Evolutionary conservation across 2,888 invertebrate genomes (phyloP).

Genomic region (Lasioglossum pauxillum): DNA sequence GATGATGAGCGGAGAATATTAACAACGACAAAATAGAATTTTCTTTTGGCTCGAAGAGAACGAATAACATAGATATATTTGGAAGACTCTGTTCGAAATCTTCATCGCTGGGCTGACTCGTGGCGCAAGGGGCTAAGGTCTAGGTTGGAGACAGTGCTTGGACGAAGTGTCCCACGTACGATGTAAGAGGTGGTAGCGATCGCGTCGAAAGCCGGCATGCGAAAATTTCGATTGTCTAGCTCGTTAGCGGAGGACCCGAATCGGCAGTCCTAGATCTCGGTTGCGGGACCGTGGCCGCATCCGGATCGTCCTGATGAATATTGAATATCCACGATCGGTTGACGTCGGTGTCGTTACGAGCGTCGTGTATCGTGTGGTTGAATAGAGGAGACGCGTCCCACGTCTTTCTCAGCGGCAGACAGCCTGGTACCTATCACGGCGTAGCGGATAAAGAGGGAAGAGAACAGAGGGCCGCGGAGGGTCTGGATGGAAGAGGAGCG

Average conservation of each 20-base stretch:
- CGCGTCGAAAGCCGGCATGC: neutral
- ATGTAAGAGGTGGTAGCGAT: neutral
- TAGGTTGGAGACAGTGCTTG: too few species aligned
- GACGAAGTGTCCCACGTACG: neutral
- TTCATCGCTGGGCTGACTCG: too few species aligned
- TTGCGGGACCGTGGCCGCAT: neutral
- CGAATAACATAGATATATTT: too few species aligned
- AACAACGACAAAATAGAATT: too few species aligned
- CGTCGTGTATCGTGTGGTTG: conserved; percentile 13
- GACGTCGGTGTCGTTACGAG: conserved; percentile 35
- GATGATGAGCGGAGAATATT: too few species aligned
- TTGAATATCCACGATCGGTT: conserved; percentile 40
- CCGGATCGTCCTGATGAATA: conserved; percentile 30
- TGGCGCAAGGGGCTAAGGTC: too few species aligned
- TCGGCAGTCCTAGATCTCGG: conserved; percentile 2
- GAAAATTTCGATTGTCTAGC: neutral
- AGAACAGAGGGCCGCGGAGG: neutral
- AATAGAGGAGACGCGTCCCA: conserved; percentile 46
- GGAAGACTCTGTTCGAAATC: too few species aligned
- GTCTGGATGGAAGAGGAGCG: conserved; percentile 19
- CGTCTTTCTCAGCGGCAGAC: conserved; percentile 68
- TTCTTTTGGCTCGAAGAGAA: too few species aligned
- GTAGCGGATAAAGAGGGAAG: neutral
- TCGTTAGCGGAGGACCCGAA: neutral
- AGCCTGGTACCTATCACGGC: conserved; percentile 63